Percentiles rank a stretch among this genome's conserved stretches.
Evolutionary conservation across 2,797 vertebrate species (phyloP).

Genomic region (Etheostoma perlongum): DNA sequence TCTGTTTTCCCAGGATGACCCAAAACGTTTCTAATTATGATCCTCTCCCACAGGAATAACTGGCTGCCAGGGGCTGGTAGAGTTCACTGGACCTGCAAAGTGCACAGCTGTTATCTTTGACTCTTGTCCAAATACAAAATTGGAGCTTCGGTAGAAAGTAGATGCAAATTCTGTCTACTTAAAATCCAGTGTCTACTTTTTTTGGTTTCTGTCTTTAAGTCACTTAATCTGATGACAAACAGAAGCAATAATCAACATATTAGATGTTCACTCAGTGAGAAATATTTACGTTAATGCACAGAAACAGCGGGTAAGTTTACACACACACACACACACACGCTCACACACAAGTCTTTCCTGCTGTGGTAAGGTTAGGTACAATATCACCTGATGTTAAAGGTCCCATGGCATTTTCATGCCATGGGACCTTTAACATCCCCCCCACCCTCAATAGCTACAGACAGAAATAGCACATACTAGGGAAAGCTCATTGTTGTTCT

Average conservation of each 20-base stretch:
- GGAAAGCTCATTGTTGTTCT: too few species aligned
- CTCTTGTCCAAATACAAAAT: constrained; percentile 93
- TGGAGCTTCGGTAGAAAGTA: constrained; percentile 85
- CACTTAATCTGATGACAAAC: constrained; percentile 31
- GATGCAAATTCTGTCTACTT: constrained; percentile 85
- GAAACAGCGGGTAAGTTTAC: constrained; percentile 15
- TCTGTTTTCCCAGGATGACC: constrained; percentile 88
- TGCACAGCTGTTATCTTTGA: constrained; percentile 96
- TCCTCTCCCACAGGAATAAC: constrained; percentile 87
- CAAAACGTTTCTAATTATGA: constrained; percentile 94
- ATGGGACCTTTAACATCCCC: too few species aligned
- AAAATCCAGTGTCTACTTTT: constrained; percentile 56
- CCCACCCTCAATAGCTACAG: too few species aligned
- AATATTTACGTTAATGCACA: constrained; percentile 24
- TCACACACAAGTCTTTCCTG: neutral
- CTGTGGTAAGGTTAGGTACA: neutral
- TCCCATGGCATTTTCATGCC: too few species aligned
- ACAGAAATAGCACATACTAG: too few species aligned
- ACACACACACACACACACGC: neutral
- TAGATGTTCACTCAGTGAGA: neutral
- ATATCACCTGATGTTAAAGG: neutral
- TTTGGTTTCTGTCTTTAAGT: constrained; percentile 18
- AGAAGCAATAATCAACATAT: neutral
- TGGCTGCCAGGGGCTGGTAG: constrained; percentile 88
- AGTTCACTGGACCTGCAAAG: constrained; percentile 94